Evolutionary conservation across 2,888 invertebrate genomes (phyloP).

Genomic region (Nasonia oneida): DNA sequence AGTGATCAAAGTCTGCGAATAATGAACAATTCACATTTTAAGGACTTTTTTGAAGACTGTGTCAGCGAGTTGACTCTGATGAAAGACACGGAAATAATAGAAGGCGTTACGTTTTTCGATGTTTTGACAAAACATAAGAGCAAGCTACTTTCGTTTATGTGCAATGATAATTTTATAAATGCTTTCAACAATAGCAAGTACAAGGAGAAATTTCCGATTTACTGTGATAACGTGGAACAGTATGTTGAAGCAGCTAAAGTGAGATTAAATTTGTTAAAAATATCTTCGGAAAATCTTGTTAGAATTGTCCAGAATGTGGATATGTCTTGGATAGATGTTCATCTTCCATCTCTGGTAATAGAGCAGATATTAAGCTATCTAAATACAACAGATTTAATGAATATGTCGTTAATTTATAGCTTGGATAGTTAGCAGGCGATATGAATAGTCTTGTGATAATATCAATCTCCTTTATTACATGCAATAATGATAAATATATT

Average conservation of each 20-base stretch:
- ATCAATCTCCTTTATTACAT: background rate
- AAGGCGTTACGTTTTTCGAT: background rate
- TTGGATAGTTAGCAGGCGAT: background rate
- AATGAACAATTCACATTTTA: slow-evolving; percentile 23
- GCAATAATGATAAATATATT: slow-evolving; percentile 5
- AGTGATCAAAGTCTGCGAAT: slow-evolving; percentile 27
- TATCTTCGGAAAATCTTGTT: background rate
- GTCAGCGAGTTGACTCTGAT: slow-evolving; percentile 25
- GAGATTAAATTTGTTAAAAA: background rate
- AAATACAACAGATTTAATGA: slow-evolving; percentile 29
- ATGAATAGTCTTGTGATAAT: background rate
- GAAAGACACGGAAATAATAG: background rate
- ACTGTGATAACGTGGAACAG: slow-evolving; percentile 11
- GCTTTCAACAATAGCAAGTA: background rate
- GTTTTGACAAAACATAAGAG: background rate
- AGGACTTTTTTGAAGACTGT: slow-evolving; percentile 33
- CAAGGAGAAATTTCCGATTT: slow-evolving; percentile 27
- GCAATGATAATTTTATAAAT: slow-evolving; percentile 3
- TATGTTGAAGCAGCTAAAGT: background rate
- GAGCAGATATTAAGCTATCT: slow-evolving; percentile 43
- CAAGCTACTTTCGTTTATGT: background rate
- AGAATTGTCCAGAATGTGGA: slow-evolving; percentile 21
- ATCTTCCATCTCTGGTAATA: slow-evolving; percentile 38
- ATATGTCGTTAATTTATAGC: background rate
- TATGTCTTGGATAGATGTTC: slow-evolving; percentile 23